phyloP scores from a whole-genome alignment of 2,888 invertebrate genomes.

The Papilio elwesi region DNA sequence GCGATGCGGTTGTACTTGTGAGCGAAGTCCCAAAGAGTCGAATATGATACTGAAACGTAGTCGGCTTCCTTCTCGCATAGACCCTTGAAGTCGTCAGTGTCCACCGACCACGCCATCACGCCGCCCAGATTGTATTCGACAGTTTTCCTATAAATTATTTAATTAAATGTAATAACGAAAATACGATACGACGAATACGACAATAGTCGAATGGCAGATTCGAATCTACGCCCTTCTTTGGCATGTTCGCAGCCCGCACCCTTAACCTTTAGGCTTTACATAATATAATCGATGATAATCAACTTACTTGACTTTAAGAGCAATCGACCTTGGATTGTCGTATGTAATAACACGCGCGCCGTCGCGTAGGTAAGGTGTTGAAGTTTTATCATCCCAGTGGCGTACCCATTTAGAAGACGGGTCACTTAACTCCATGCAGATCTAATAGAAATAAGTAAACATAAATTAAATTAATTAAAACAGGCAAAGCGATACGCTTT shows the following conservation, averaged over 20 bases:
- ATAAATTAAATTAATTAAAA: background rate
- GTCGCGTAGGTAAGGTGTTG: constrained; percentile 84
- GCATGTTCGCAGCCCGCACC: too few relatives aligned
- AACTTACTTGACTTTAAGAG: constrained; percentile 86
- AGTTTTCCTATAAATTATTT: constrained; percentile 75
- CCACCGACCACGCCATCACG: constrained; percentile 95
- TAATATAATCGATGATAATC: too few relatives aligned
- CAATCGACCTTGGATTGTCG: constrained; percentile 89
- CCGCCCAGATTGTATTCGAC: constrained; percentile 87
- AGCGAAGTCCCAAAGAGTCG: constrained; percentile 61
- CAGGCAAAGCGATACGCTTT: too few relatives aligned
- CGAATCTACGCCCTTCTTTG: too few relatives aligned
- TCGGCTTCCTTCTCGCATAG: constrained; percentile 82
- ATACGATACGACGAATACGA: too few relatives aligned
- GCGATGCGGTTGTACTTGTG: constrained; percentile 56
- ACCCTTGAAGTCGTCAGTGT: constrained; percentile 93
- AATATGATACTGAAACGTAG: constrained; percentile 53
- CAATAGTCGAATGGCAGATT: too few relatives aligned
- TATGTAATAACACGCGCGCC: constrained; percentile 88
- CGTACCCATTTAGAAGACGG: constrained; percentile 85
- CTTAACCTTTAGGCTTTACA: too few relatives aligned
- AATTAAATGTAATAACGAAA: background rate
- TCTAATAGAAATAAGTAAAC: constrained; percentile 55
- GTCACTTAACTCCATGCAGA: constrained; percentile 85
- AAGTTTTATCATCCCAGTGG: constrained; percentile 87